Evolutionary conservation across 2,797 vertebrate genomes (phyloP), one percentile per base, ranked within the genome.

Genomic region (Enteromius afrohamiltoni): DNA sequence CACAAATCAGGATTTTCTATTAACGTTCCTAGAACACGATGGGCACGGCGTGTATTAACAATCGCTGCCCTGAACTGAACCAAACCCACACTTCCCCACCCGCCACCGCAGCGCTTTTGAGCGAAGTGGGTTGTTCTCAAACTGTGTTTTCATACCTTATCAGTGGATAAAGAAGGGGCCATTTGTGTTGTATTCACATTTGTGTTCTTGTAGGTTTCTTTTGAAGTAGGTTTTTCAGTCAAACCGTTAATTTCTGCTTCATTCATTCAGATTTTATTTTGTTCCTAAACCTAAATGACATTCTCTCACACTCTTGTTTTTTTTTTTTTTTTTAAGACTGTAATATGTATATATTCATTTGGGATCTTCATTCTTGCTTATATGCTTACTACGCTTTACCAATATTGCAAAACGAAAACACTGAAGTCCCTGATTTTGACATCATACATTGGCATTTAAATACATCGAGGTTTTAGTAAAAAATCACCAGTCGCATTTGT

Each of bases 271-370:
- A 80, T 88, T 86, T 85, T 88, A 88, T 73, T 51, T 88, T 47
- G 69, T 83, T 76, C 75, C 73, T 86, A 92, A 93, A 79, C 88
- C 0, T 70, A 90, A 89, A 89, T 92, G 92, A 92, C 87, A 64
- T 86, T 88, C 92, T 92, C 92, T 93, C 91, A 92, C 89, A 91
- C 83, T 79, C 29, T 67, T 89, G 77, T 86, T 80, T 81, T 88
- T 88, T 79, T 86, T 75, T 75, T 71, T 90, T 90, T 79, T 62
- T 79, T 29, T 1, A 76, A 90, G 91, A 88, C 89, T 88, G 86
- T 87, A n/a, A n/a, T n/a, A 89, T 87, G 86, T 62, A 68, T 23
- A 7, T 45, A 16, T 53, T 67, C 51, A 55, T 60, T 65, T 40
- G 3, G 31, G 11, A 11, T 49, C 9, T 71, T 45, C 21, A 29